A percentile compares a stretch with the other conserved stretches of the same genome.
These are phyloP conservation scores for Amia ocellicauda DNA, from an alignment of 2,113 vertebrate genomes.

Conservation along the genomic window DNA sequence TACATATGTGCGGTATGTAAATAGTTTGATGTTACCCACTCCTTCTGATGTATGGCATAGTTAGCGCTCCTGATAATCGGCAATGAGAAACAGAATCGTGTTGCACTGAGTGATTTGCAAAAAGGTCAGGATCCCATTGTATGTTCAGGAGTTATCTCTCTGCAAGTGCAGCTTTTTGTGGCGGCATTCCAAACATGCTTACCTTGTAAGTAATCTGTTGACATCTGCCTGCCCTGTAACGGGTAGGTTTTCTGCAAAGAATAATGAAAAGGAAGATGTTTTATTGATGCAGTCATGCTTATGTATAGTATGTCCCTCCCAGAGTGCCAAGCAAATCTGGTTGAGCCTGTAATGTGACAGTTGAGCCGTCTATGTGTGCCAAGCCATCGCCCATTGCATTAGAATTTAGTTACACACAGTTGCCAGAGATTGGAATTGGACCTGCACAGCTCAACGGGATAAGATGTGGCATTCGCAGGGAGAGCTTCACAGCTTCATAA, in stretches of 20 bases:
- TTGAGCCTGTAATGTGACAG: neutral
- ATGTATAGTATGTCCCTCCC: neutral
- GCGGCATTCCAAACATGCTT: conserved; percentile 41
- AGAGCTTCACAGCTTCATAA: neutral
- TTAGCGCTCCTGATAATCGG: no score
- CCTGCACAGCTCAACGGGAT: neutral
- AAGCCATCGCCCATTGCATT: neutral
- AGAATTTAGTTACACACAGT: neutral
- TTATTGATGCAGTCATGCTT: neutral
- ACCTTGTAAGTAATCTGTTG: conserved; percentile 63
- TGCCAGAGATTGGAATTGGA: neutral
- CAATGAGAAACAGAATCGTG: no score
- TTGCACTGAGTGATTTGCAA: no score
- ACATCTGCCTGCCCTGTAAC: conserved; percentile 30
- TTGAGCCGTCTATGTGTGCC: neutral
- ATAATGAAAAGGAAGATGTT: conserved; percentile 35
- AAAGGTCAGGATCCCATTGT: no score
- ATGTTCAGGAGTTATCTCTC: conserved; percentile 1
- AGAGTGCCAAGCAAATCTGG: neutral
- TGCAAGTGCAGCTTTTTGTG: conserved; percentile 16
- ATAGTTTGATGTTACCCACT: no score
- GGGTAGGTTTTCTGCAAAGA: conserved; percentile 51
- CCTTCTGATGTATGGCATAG: no score
- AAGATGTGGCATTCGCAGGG: no score
- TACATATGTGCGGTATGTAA: no score